These are phyloP conservation scores for Enhydra lutris DNA, from an alignment of 2,113 vertebrate species.

Conservation along the genomic window DNA sequence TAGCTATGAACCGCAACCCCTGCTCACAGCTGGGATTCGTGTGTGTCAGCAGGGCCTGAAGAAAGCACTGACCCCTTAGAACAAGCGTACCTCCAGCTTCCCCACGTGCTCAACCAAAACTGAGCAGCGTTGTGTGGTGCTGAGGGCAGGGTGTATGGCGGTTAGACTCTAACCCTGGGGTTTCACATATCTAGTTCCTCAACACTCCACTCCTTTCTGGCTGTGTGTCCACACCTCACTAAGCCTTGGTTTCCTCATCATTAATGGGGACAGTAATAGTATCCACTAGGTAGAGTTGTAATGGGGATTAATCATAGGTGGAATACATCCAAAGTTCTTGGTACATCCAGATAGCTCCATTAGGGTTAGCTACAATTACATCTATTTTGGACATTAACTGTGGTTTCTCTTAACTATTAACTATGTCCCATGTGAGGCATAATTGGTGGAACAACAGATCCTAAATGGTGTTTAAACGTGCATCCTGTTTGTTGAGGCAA, in stretches of 20 bases:
- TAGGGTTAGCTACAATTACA: not conserved
- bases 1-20: not conserved
- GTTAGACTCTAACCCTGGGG: not conserved
- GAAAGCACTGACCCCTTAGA: not conserved
- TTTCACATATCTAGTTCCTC: not conserved
- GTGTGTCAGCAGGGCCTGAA: not conserved
- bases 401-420: slow-evolving; percentile 4
- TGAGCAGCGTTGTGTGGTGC: not conserved
- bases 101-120: not conserved
- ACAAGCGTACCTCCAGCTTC: not conserved
- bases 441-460: not conserved
- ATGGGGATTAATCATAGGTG: not conserved
- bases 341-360: not conserved
- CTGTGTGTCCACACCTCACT: not conserved
- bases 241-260: not conserved
- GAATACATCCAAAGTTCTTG: not conserved
- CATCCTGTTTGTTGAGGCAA: not conserved
- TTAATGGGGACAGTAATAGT: not conserved
- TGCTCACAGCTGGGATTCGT: not conserved
- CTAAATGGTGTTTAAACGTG: not conserved
- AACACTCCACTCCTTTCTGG: not conserved
- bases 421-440: not conserved
- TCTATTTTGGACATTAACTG: not conserved
- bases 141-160: not conserved
- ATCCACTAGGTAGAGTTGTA: not conserved